A percentile compares a stretch with the other conserved stretches of the same genome.
phyloP scores from a whole-genome alignment of 2,113 vertebrate species.

The Takifugu flavidus region DNA sequence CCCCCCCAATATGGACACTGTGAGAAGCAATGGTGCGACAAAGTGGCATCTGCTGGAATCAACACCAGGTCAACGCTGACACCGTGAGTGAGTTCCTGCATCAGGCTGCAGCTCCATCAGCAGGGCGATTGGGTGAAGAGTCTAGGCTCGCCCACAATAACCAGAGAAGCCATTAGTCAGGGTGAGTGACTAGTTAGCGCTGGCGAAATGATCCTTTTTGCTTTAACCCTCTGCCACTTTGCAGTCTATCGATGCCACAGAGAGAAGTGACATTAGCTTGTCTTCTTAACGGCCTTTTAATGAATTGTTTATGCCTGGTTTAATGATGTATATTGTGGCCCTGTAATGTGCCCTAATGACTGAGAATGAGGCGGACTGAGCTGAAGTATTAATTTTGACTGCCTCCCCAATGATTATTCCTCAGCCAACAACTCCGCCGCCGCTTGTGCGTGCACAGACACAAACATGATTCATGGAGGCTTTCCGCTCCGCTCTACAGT shows the following conservation, averaged over 20 bases:
- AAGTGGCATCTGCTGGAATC: no score
- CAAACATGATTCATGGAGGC: slow-evolving; percentile 63
- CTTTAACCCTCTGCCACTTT: slow-evolving; percentile 69
- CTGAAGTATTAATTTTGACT: slow-evolving; percentile 74
- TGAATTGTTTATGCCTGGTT: slow-evolving; percentile 78
- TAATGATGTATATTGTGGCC: slow-evolving; percentile 77
- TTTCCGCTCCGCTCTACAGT: slow-evolving; percentile 48
- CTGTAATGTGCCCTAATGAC: slow-evolving; percentile 76
- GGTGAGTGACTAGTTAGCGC: slow-evolving; percentile 49
- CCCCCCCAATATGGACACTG: no score
- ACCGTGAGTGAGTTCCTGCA: slow-evolving; percentile 7
- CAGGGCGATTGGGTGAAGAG: slow-evolving; percentile 21
- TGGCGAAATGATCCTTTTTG: slow-evolving; percentile 61
- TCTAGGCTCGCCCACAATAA: slow-evolving; percentile 19
- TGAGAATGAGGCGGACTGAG: slow-evolving; percentile 63
- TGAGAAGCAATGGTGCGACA: no score
- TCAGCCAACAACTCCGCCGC: slow-evolving; percentile 44
- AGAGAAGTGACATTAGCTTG: slow-evolving; percentile 70
- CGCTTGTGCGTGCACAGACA: slow-evolving; percentile 10
- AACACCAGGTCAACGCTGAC: no score
- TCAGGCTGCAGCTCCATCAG: slow-evolving; percentile 14
- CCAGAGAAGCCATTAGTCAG: slow-evolving; percentile 49
- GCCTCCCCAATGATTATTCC: slow-evolving; percentile 70
- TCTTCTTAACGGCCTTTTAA: slow-evolving; percentile 77
- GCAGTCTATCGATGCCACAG: slow-evolving; percentile 70